Conservation (phyloP, 1,140 invertebrate genomes). For the Latrodectus geometricus region DNA sequence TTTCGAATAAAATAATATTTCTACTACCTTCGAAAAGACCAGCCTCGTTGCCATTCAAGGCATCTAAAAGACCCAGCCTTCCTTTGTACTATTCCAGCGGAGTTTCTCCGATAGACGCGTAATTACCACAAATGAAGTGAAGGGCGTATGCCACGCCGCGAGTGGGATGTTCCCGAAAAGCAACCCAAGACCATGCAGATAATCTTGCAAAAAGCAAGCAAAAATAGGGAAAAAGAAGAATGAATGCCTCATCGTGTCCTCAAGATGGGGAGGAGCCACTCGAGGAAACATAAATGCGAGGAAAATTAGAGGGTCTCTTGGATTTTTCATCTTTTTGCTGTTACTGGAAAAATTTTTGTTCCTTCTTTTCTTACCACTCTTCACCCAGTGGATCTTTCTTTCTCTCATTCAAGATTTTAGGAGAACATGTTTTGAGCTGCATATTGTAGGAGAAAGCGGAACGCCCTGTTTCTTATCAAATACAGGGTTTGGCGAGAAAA, state of each 20-base stretch:
- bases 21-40: too few species aligned
- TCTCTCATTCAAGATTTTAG: conserved; percentile 8
- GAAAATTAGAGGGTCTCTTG: conserved; percentile 36
- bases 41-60: too few species aligned
- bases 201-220: conserved; percentile 1
- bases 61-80: neutral
- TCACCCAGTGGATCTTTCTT: neutral
- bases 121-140: conserved; percentile 21
- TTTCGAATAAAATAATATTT: too few species aligned
- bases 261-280: conserved; percentile 1
- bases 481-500: neutral
- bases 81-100: neutral
- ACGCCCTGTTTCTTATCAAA: conserved; percentile 20
- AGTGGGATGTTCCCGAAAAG: conserved; percentile 4
- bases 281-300: conserved; percentile 11
- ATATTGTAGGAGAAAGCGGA: neutral
- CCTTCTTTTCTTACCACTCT: neutral
- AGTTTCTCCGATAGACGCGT: conserved; percentile 5
- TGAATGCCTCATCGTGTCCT: neutral
- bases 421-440: conserved; percentile 13
- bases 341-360: neutral
- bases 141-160: conserved; percentile 11
- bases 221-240: neutral
- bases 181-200: conserved; percentile 12
- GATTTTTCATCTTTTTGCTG: neutral